These are phyloP conservation scores for Anser cygnoides DNA, from an alignment of 2,113 vertebrate genomes.

Conservation along the genomic window DNA sequence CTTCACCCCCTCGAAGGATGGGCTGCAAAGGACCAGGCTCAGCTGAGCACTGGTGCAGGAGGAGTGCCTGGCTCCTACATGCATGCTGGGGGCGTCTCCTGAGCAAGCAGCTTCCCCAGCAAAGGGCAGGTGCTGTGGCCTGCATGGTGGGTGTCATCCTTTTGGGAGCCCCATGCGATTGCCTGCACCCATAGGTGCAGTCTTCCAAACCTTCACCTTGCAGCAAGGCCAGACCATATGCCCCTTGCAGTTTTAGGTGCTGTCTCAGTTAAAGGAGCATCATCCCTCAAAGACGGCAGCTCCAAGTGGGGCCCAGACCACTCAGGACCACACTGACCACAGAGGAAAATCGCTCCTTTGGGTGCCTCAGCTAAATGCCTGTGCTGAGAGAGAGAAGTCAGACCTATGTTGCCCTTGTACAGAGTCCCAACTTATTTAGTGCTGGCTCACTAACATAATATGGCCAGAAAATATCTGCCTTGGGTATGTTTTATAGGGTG, in stretches of 20 bases:
- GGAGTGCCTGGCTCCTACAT: accelerated
- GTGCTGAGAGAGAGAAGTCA: accelerated
- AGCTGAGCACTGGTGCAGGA: background rate
- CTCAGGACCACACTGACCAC: background rate
- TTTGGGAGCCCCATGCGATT: background rate
- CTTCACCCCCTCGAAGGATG: background rate
- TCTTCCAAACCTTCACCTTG: background rate
- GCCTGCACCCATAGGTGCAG: background rate
- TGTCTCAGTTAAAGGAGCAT: accelerated
- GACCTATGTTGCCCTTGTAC: background rate
- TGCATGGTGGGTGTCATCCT: background rate
- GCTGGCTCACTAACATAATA: background rate
- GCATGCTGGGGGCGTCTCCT: background rate
- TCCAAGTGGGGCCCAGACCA: background rate
- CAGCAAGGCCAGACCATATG: background rate
- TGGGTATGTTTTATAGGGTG: background rate
- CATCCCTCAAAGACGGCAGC: background rate
- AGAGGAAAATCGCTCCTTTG: background rate
- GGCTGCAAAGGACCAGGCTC: background rate
- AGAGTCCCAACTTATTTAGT: background rate
- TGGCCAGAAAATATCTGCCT: background rate
- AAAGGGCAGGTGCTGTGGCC: background rate
- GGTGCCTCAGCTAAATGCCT: background rate
- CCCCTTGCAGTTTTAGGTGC: accelerated
- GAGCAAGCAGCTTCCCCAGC: background rate